phyloP scores from a whole-genome alignment of 1,140 invertebrate genomes.

The Drosophila punjabiensis region DNA sequence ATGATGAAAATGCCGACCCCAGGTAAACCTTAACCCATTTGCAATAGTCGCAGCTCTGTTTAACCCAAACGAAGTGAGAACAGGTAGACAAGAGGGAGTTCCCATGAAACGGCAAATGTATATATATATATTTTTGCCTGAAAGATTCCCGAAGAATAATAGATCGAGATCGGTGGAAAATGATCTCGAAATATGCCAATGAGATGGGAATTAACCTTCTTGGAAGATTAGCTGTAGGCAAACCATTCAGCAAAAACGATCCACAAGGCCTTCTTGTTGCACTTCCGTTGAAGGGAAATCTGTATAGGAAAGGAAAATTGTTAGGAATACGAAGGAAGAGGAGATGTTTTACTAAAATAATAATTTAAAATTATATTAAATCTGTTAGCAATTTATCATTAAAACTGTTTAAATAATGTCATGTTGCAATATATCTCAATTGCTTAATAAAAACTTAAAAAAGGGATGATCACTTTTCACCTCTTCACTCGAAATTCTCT shows the following conservation, averaged over 20 bases:
- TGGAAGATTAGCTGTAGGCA: constrained; percentile 1
- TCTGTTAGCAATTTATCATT: background rate
- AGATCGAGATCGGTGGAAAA: constrained; percentile 27
- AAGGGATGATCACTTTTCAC: no score
- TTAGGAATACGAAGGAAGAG: no score
- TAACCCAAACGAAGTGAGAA: constrained; percentile 42
- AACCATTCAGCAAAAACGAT: constrained; percentile 14
- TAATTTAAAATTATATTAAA: background rate
- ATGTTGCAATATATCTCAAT: background rate
- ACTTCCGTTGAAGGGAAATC: constrained; percentile 22
- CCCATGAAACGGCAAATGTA: constrained; percentile 31
- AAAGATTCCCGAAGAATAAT: constrained; percentile 10
- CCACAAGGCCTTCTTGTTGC: background rate
- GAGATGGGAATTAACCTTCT: constrained; percentile 21
- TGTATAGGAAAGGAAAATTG: background rate
- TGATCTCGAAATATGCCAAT: constrained; percentile 23
- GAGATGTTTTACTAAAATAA: background rate
- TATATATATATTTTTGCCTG: constrained; percentile 11
- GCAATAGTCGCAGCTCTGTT: constrained; percentile 17
- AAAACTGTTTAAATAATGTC: background rate
- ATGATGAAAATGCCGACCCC: constrained; percentile 47
- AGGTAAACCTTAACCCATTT: constrained; percentile 69
- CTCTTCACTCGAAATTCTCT: background rate
- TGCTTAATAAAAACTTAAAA: no score
- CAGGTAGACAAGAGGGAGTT: constrained; percentile 25